Conservation (phyloP, 2,888 invertebrate genomes). For the Celastrina argiolus region DNA sequence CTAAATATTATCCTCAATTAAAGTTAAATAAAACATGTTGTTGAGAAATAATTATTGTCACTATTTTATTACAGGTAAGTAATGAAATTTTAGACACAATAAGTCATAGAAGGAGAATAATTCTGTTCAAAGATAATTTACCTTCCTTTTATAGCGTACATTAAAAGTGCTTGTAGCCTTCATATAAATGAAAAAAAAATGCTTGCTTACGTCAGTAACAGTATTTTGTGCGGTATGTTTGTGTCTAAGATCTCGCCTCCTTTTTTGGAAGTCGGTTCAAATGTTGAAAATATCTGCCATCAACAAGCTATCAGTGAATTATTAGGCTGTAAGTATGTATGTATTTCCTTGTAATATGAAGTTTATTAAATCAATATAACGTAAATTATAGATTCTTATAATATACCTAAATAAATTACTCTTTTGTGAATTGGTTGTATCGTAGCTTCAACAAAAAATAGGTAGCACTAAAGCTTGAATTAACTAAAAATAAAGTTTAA, state of each 20-base stretch:
- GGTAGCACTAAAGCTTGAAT: background rate
- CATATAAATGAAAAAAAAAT: background rate
- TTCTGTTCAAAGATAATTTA: background rate
- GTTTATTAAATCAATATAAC: too few relatives aligned
- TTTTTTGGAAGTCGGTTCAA: too few relatives aligned
- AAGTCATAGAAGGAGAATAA: background rate
- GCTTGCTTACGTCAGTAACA: background rate
- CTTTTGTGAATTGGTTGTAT: too few relatives aligned
- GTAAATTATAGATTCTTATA: too few relatives aligned
- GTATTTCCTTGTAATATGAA: background rate
- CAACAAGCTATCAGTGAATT: background rate
- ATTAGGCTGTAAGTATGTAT: too few relatives aligned
- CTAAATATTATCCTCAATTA: too few relatives aligned
- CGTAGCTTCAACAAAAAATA: background rate
- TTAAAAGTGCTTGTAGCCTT: background rate
- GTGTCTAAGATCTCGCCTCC: background rate
- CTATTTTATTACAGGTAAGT: background rate
- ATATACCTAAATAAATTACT: too few relatives aligned
- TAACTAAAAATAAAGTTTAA: too few relatives aligned
- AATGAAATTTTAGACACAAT: background rate
- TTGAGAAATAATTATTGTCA: background rate
- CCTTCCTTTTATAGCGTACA: background rate
- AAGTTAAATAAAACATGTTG: background rate
- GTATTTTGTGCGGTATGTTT: background rate
- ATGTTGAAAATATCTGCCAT: background rate